Percentiles rank a stretch among this genome's conserved stretches.
These are phyloP conservation scores for Uromys caudimaculatus DNA, from an alignment of 2,797 vertebrate genomes.

Conservation along the genomic window DNA sequence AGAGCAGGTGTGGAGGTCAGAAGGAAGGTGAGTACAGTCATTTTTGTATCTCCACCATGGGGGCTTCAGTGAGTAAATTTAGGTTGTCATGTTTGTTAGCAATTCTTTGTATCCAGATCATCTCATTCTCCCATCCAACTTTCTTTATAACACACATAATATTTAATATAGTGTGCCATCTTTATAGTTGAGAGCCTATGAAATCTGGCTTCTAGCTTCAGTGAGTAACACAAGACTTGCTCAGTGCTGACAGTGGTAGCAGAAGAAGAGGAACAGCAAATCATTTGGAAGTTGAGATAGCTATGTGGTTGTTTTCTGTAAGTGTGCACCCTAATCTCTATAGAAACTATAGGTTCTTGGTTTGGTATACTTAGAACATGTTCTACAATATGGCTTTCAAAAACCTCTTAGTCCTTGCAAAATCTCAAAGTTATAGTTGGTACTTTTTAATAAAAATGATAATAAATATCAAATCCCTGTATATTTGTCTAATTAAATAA, in stretches of 20 bases:
- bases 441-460: slow-evolving; percentile 78
- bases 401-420: not conserved
- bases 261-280: not conserved
- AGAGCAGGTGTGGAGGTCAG: not conserved
- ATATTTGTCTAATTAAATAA: not conserved
- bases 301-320: slow-evolving; percentile 91
- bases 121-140: not conserved
- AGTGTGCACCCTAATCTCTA: slow-evolving; percentile 89
- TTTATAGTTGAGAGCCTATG: not conserved
- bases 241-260: rapidly evolving
- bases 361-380: not conserved
- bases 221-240: rapidly evolving
- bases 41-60: not conserved
- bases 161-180: not conserved
- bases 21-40: not conserved
- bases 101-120: not conserved
- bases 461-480: not conserved
- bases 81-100: not conserved
- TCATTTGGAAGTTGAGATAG: slow-evolving; percentile 87
- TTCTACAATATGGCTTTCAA: not conserved
- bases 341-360: slow-evolving; percentile 88
- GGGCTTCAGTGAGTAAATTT: not conserved
- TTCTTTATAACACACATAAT: not conserved
- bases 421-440: slow-evolving; percentile 75
- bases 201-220: not conserved